Conservation (phyloP, 2,888 invertebrate genomes). For the Crepidodera aurea region DNA sequence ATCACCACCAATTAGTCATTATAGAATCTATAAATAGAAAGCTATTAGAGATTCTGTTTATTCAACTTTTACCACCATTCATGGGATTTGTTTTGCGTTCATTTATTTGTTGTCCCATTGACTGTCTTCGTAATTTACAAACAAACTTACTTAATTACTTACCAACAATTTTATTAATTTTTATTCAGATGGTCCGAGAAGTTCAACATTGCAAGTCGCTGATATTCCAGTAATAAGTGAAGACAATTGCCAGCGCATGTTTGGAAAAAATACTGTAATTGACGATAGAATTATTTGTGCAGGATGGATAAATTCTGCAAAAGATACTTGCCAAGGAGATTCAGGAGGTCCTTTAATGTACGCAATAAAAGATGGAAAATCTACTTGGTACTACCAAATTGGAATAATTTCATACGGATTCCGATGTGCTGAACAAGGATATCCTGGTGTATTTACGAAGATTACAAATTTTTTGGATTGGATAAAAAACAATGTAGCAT, state of each 20-base stretch:
- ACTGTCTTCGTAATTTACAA: no score
- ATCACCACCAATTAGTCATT: no score
- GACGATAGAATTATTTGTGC: constrained; percentile 76
- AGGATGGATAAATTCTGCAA: constrained; percentile 67
- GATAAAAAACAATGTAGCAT: constrained; percentile 62
- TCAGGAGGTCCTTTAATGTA: constrained; percentile 84
- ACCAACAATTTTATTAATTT: not conserved
- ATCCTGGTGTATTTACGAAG: constrained; percentile 72
- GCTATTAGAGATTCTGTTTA: no score
- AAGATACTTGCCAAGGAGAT: constrained; percentile 82
- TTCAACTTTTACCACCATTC: no score
- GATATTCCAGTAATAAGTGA: constrained; percentile 75
- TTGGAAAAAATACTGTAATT: constrained; percentile 65
- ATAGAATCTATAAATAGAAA: no score
- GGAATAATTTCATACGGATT: constrained; percentile 75
- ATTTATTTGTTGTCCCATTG: no score
- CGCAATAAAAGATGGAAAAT: constrained; percentile 35
- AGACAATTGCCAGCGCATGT: constrained; percentile 68
- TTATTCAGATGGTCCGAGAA: constrained; percentile 71
- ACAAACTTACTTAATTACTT: not conserved
- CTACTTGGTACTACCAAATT: constrained; percentile 66
- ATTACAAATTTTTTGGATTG: constrained; percentile 70
- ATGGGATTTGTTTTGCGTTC: no score
- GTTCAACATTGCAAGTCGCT: constrained; percentile 71
- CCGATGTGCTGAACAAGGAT: constrained; percentile 69